phyloP scores from a whole-genome alignment of 2,113 vertebrate species.

The Pedetes capensis region DNA sequence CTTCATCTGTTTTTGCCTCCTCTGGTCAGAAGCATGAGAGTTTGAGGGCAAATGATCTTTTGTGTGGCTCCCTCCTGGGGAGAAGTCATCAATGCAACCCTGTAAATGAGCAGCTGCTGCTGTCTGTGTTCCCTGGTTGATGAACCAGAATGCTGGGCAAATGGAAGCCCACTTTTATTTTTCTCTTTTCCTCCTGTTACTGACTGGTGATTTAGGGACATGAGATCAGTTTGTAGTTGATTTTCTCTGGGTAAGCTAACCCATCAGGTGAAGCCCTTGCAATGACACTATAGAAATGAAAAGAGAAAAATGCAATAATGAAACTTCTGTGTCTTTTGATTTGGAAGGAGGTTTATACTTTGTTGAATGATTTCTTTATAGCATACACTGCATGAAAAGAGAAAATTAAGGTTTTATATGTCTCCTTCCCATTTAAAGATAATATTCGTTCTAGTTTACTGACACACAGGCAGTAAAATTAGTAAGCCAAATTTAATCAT shows the following conservation, averaged over 20 bases:
- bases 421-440: constrained; percentile 28
- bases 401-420: neutral
- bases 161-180: constrained; percentile 19
- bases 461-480: constrained; percentile 31
- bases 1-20: constrained; percentile 22
- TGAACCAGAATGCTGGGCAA: constrained; percentile 39
- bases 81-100: neutral
- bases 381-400: neutral
- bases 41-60: constrained; percentile 17
- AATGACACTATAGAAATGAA: neutral
- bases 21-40: neutral
- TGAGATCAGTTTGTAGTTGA: neutral
- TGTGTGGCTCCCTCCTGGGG: constrained; percentile 15
- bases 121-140: neutral
- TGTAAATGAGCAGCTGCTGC: neutral
- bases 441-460: constrained; percentile 16
- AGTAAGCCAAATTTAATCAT: constrained; percentile 4
- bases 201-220: neutral
- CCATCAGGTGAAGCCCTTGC: neutral
- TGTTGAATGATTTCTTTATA: constrained; percentile 36
- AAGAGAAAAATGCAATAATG: neutral
- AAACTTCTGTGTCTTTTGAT: constrained; percentile 10
- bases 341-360: constrained; percentile 19
- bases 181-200: neutral
- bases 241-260: constrained; percentile 36